Percentiles rank a stretch among this genome's conserved stretches.
phyloP scores from a whole-genome alignment of 2,113 vertebrate species.

The Saguinus midas region DNA sequence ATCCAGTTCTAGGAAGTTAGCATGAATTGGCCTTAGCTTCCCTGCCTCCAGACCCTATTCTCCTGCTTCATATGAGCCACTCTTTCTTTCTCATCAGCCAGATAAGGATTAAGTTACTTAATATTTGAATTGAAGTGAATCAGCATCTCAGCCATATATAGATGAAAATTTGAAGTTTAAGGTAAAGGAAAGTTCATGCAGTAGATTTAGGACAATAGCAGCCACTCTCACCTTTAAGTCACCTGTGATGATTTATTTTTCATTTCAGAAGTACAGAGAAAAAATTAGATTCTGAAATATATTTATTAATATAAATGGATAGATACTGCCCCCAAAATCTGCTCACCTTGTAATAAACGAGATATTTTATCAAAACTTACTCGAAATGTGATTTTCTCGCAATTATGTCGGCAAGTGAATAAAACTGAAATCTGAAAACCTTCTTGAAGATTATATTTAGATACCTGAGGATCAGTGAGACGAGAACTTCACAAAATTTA shows the following conservation, averaged over 20 bases:
- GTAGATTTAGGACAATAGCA: not conserved
- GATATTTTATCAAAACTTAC: not conserved
- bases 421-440: not conserved
- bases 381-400: not conserved
- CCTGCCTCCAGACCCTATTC: too few relatives aligned
- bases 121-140: not conserved
- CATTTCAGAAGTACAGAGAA: not conserved
- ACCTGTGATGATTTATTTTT: not conserved
- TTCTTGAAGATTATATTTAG: not conserved
- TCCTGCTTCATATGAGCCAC: too few relatives aligned
- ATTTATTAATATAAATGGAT: not conserved
- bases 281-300: not conserved
- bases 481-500: not conserved
- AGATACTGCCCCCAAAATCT: not conserved
- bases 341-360: not conserved
- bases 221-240: not conserved
- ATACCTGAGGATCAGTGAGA: not conserved
- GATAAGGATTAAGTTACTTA: not conserved
- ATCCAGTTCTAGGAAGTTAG: too few relatives aligned
- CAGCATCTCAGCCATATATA: not conserved
- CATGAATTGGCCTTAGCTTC: too few relatives aligned
- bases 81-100: not conserved
- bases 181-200: not conserved
- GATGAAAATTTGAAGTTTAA: not conserved
- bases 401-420: not conserved